Base-by-base conservation (phyloP, 2,888 invertebrate species). In the Rugalucina vietnamica region DNA sequence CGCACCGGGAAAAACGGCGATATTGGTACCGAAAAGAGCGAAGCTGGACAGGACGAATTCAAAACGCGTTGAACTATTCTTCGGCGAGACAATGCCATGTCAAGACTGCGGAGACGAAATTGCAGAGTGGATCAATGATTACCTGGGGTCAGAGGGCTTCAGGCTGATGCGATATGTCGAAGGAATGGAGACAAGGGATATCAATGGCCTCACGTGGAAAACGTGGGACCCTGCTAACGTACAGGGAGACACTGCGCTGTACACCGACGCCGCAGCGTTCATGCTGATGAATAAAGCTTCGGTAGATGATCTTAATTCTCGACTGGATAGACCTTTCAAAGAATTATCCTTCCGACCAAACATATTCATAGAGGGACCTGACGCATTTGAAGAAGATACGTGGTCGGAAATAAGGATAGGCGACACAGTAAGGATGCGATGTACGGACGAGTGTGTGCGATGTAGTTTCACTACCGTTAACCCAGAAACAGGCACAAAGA, bases 351-450 rank as follows among this genome's bases (percentile, higher is more conserved):
- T 97, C 93, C 95, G 97, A 69, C 96, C 97, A 0, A 97, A 97
- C 94, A 97, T 97, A 90, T 95, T 97, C 5, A 94, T 97, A 2
- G 95, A 96, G 79, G 96, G 96, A 0, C 95, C 90, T 95, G 69
- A 78, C 10, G 86, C 93, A 1, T 94, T 91, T 89, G 92, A 91
- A 70, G 94, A 94, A 94, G 97, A 97, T 90, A 94, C 95, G 5
- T 97, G 97, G 97, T 96, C 96, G 78, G 97, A 96, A 95, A 93
- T 97, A 4, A 96, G 96, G 93, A 96, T 97, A 76, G 97, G 97
- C 21, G 88, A 89, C 21, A 82, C 77, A 21, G 87, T 88, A n/a
- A 81, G 79, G 72, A 96, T 97, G 91, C 96, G 96, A 92, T 96
- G 96, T 83, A 95, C 97, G 27, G 97, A 96, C 92, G 96, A 96